Base-by-base conservation (phyloP, 1,140 invertebrate genomes). In the Polypedilum vanderplanki region DNA sequence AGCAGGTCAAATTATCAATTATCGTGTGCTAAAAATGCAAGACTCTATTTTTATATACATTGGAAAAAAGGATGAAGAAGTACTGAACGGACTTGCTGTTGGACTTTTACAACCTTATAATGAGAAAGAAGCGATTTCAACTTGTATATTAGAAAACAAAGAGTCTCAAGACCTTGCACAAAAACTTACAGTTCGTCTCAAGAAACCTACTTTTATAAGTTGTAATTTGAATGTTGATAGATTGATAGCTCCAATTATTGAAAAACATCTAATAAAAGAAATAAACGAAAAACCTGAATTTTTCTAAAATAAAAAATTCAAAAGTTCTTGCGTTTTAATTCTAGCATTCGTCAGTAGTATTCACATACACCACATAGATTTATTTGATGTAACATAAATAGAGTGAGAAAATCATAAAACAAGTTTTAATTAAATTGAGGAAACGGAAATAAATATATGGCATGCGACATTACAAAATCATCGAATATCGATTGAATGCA, bases 1-100 rank as follows among this genome's bases (percentile, higher is more conserved):
- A 7, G 20, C 17, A 8, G 65, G 65, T 1, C 65, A 70, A 22
- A 12, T 10, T 8, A 74, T 78, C 10, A 77, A 75, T 40, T 75
- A 77, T 41, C 75, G 77, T 70, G 67, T 74, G 0, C 74, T 78
- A 3, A 76, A 75, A 75, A 78, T 78, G 78, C 65, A 78, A 40
- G 73, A 77, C 46, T 78, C 78, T 4, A 5, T 78, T 18, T 76
- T 78, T 40, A 76, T 78, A 65, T 78, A 76, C 75, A 78, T 78
- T 41, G 77, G 77, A 0, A 77, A 74, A 46, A 73, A 33, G 4
- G 20, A 73, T 17, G 41, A 75, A 20, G 76, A 76, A 65, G 74
- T 12, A 4, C 76, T 78, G 40, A 70, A 76, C 3, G 76, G 77
- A 74, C 75, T 78, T n/a, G 77, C 77, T 7, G 7, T 78, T 1